These are phyloP conservation scores for Delichon dasypus DNA, from an alignment of 2,797 vertebrate genomes.

Conservation along the genomic window DNA sequence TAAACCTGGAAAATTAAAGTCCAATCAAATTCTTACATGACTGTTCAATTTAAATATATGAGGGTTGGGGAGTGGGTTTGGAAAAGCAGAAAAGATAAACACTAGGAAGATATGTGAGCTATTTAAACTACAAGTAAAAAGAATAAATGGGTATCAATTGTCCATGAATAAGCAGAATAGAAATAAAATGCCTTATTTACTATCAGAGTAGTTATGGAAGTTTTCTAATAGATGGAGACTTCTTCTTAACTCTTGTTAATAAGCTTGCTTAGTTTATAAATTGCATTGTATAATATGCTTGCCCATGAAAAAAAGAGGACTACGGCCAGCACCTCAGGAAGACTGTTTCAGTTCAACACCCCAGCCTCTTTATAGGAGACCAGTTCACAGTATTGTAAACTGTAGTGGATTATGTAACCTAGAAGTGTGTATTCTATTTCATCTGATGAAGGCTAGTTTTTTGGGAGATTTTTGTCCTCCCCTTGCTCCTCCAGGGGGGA, in stretches of 20 bases:
- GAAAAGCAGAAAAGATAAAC: neutral
- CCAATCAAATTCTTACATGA: neutral
- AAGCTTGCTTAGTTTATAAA: neutral
- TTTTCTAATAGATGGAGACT: neutral
- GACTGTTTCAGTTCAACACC: neutral
- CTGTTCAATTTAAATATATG: neutral
- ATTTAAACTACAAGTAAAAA: neutral
- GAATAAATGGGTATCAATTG: neutral
- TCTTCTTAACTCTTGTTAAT: neutral
- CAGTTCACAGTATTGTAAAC: fast-evolving
- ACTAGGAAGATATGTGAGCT: neutral
- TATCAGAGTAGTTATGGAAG: neutral
- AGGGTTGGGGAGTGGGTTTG: neutral
- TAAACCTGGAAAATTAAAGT: slow-evolving; percentile 2
- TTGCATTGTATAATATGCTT: neutral
- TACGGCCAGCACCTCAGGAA: neutral
- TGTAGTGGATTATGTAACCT: too few relatives aligned
- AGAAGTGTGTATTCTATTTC: too few relatives aligned
- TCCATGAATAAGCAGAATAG: neutral
- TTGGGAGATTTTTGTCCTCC: too few relatives aligned
- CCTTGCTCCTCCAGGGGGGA: too few relatives aligned
- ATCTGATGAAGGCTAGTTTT: too few relatives aligned
- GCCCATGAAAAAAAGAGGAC: neutral
- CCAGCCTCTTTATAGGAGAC: neutral
- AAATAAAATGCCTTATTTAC: neutral